Evolutionary conservation across 2,797 vertebrate species (phyloP).

Genomic region (Stomatorhinus walkeri): DNA sequence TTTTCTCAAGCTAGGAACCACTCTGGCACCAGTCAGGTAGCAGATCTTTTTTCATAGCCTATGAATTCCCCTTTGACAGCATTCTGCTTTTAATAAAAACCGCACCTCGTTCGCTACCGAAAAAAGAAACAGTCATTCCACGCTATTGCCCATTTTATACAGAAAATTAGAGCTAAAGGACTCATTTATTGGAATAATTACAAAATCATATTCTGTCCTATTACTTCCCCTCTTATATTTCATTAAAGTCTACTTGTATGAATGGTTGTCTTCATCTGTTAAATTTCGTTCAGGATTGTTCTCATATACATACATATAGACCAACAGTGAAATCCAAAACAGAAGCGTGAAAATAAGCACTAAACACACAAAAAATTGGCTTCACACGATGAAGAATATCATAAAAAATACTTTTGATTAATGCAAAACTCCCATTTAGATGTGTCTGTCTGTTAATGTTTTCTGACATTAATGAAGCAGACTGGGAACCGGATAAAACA

Average conservation of each 20-base stretch:
- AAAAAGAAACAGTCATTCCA: background rate
- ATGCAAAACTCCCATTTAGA: background rate
- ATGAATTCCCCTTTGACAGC: background rate
- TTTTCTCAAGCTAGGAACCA: background rate
- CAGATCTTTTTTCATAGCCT: background rate
- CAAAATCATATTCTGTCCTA: slow-evolving; percentile 6
- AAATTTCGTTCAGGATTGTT: background rate
- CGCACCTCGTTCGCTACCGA: background rate
- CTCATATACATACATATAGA: background rate
- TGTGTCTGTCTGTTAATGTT: background rate
- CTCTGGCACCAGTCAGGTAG: background rate
- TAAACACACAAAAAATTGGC: background rate
- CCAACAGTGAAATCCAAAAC: background rate
- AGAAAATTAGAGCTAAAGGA: background rate
- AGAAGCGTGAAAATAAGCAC: background rate
- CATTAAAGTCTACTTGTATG: background rate
- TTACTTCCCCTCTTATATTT: background rate
- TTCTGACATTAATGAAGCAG: background rate
- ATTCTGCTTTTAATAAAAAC: background rate
- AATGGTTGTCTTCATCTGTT: background rate
- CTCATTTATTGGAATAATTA: slow-evolving; percentile 5
- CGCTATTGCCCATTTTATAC: background rate
- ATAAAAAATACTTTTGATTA: background rate
- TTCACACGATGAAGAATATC: background rate
- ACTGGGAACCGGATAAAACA: background rate